Percentiles rank a stretch among this genome's conserved stretches.
Conservation (phyloP, 2,113 vertebrate species). For the Rhea pennata region DNA sequence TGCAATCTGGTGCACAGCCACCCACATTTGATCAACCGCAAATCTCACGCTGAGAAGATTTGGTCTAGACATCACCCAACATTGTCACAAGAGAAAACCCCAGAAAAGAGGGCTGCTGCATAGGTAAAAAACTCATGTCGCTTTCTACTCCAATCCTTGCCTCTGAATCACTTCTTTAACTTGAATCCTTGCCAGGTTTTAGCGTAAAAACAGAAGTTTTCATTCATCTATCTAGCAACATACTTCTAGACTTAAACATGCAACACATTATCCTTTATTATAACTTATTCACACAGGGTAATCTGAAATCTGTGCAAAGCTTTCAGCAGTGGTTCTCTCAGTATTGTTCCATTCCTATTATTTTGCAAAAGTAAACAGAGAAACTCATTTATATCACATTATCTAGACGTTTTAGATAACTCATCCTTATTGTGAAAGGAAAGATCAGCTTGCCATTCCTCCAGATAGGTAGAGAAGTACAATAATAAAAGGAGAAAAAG, state of each 20-base stretch:
- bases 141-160: not conserved
- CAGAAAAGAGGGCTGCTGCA: rapidly evolving
- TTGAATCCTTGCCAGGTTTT: not conserved
- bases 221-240: not conserved
- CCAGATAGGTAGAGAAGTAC: not conserved
- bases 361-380: not conserved
- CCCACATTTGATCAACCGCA: not conserved
- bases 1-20: not conserved
- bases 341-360: not conserved
- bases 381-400: not conserved
- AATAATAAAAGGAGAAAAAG: not conserved
- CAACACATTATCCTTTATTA: not conserved
- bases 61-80: not conserved
- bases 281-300: not conserved
- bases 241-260: not conserved
- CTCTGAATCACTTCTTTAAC: not conserved
- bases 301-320: not conserved
- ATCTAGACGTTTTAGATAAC: not conserved
- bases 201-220: not conserved
- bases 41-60: not conserved
- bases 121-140: not conserved
- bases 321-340: not conserved
- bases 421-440: not conserved
- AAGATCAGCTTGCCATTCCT: not conserved
- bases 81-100: not conserved